Base-by-base conservation (phyloP, 2,888 invertebrate genomes). In the Chaitophorus viminalis region DNA sequence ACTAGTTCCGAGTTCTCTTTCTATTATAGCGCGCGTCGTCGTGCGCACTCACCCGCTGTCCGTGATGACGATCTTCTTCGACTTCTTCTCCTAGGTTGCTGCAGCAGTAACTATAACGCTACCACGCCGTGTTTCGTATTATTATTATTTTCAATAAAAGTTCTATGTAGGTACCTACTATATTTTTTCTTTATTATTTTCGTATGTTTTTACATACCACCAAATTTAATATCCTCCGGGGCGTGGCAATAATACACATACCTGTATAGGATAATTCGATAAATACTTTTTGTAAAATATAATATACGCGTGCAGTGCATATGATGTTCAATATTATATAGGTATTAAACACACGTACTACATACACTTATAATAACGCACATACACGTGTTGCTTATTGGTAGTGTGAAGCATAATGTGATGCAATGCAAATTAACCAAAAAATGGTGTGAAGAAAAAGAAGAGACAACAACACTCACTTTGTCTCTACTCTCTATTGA, bases 1-100 rank as follows among this genome's bases (percentile, higher is more conserved):
- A 72, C 78, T 79, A 86, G 86, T 86, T 86, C 86, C 86, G 86
- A 86, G 86, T 86, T 86, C 86, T 86, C 86, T 86, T 86, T 86
- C 86, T 86, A 86, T 79, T 79, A 86, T 86, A 76, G 17, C 78
- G 70, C 33, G 25, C 54, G 52, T n/a, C 46, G 46, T 33, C 60
- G 17, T 60, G 18, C 54, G 14, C 54, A 25, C 60, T n/a, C 60
- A n/a, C 17, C 33, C 78, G 33, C 25, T 31, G 81, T 25, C 60
- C 60, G 60, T 3, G 25, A 4, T 6, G 21, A 60, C 5, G 25
- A 39, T 11, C 18, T 25, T 81, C 39, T 36, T 81, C 33, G 31
- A 33, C 54, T 33, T 79, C 60, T 11, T 31, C 46, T 39, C 36
- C 14, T 25, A 6, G 9, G 0, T 78, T 52, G 21, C 31, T 25